Evolutionary conservation across 2,113 vertebrate species (phyloP).

Genomic region (Melanotaenia duboulayi): DNA sequence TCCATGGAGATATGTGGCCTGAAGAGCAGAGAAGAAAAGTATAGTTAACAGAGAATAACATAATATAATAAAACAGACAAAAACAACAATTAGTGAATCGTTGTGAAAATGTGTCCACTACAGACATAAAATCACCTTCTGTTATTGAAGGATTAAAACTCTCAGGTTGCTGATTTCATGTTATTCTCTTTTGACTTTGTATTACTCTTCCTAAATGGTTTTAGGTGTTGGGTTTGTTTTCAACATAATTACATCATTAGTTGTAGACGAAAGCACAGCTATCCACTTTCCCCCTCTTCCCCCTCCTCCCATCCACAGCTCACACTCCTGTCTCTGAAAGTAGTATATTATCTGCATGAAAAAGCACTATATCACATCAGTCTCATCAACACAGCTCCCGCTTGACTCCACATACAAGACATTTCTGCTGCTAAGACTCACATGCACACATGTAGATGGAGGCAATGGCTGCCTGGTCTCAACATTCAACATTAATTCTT

Average conservation of each 20-base stretch:
- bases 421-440: slow-evolving; percentile 54
- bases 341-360: slow-evolving; percentile 50
- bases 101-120: not conserved
- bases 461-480: slow-evolving; percentile 22
- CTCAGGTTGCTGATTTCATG: slow-evolving; percentile 16
- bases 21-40: slow-evolving; percentile 64
- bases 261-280: slow-evolving; percentile 50
- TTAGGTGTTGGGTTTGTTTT: slow-evolving; percentile 75
- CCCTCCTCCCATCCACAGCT: slow-evolving; percentile 5
- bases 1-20: slow-evolving; percentile 99
- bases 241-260: slow-evolving; percentile 83
- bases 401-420: slow-evolving; percentile 46
- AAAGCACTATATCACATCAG: slow-evolving; percentile 42
- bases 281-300: no score
- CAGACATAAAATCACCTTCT: slow-evolving; percentile 13
- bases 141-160: slow-evolving; percentile 7
- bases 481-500: not conserved
- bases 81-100: not conserved
- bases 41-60: slow-evolving; percentile 15
- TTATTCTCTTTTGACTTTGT: slow-evolving; percentile 56
- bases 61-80: not conserved
- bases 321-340: slow-evolving; percentile 24
- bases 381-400: slow-evolving; percentile 55
- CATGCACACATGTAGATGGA: slow-evolving; percentile 60
- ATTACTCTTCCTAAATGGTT: slow-evolving; percentile 46